Evolutionary conservation across 1,140 invertebrate species (phyloP).

Genomic region (Rhopalosiphum maidis): DNA sequence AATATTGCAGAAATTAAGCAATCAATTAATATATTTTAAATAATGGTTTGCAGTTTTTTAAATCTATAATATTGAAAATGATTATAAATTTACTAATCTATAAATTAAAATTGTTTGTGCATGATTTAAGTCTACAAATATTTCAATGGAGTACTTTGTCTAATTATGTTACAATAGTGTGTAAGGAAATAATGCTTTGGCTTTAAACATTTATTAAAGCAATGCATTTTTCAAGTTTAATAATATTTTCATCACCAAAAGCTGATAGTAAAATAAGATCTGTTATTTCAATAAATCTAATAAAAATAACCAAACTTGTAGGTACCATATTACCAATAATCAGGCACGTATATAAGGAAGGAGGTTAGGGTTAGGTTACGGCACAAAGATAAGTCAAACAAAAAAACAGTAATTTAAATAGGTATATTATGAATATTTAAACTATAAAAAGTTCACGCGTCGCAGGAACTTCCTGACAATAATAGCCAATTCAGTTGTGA

Average conservation of each 20-base stretch:
- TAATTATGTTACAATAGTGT: background rate
- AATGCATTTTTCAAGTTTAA: constrained; percentile 19
- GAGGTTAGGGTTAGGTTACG: too few species aligned
- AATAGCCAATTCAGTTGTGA: too few species aligned
- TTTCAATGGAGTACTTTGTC: background rate
- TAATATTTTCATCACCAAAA: background rate
- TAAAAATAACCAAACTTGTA: background rate
- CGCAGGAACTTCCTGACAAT: too few species aligned
- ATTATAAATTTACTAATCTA: background rate
- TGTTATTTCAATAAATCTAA: background rate
- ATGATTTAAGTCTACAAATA: background rate
- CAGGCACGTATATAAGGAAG: background rate
- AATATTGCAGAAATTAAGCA: background rate
- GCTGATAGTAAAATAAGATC: background rate
- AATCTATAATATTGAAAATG: background rate
- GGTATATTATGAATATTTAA: too few species aligned
- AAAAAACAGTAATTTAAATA: too few species aligned
- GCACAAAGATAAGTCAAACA: too few species aligned
- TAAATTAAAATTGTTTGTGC: background rate
- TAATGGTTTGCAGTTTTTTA: background rate
- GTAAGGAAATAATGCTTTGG: background rate
- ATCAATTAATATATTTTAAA: background rate
- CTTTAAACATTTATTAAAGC: background rate
- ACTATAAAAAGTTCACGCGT: too few species aligned
- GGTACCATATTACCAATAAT: background rate